Evolutionary conservation across 1,140 invertebrate species (phyloP), one percentile per base, ranked within the genome.

Genomic region (Nixonia krombeini): DNA sequence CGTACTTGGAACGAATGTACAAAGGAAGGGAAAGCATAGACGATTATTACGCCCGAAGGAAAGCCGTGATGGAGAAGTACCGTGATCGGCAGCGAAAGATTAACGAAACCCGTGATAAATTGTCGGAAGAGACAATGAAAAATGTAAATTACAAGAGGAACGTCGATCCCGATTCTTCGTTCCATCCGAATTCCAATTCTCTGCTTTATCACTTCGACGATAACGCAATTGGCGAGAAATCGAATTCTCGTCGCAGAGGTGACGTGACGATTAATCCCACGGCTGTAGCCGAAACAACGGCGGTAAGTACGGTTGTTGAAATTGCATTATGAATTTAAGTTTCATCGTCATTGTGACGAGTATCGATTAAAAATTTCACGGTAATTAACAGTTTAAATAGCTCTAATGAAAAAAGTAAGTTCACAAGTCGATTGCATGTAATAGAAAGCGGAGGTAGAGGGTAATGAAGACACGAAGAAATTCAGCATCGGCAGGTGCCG

Each of bases 11-110:
- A 31, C 29, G 29, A 31, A n/a, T 31, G 29, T 2, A 31, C 9
- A n/a, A 31, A n/a, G 29, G 8, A n/a, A 31, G 29, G 9, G 29
- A 31, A 31, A 31, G 29, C 9, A n/a, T 31, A n/a, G 12, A 31
- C 29, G 69, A 70, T 29, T 77, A 79, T 55, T 72, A 73, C 26
- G 53, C 67, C 0, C 49, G 70, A 28, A 55, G 73, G 9, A 65
- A 52, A 56, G 63, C 68, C 0, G 57, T 74, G 4, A 77, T 77
- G 75, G 73, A 77, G 0, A 70, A 35, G 40, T 77, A 64, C 50
- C 31, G 68, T 25, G 67, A 61, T 10, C 51, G 70, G 15, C 64
- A 77, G 21, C 49, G 26, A 4, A 62, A 72, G 8, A 79, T 78
- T 10, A 23, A 23, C 1, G 29, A 50, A 12, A 70, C 47, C 18